Evolutionary conservation across 2,797 vertebrate genomes (phyloP).

Genomic region (Coendou prehensilis): DNA sequence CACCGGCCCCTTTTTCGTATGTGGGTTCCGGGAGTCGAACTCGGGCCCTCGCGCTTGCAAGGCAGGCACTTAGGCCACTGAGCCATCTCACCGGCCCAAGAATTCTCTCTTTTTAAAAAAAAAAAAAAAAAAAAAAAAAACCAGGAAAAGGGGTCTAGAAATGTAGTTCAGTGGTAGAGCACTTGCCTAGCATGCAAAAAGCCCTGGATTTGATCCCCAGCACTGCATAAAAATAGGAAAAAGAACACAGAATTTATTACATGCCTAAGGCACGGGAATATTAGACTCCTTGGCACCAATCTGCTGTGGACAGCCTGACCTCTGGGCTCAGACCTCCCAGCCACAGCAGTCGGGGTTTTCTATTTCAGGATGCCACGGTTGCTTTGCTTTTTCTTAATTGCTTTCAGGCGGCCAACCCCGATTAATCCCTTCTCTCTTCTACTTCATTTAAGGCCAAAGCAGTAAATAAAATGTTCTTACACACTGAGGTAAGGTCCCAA

Average conservation of each 20-base stretch:
- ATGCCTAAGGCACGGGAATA: neutral
- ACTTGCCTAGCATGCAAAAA: neutral
- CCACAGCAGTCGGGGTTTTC: constrained; percentile 18
- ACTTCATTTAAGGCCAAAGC: neutral
- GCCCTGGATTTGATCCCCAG: neutral
- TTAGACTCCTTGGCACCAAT: neutral
- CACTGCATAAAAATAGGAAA: neutral
- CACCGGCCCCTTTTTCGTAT: no score
- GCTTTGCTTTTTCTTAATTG: constrained; percentile 40
- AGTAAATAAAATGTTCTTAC: constrained; percentile 22
- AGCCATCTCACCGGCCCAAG: no score
- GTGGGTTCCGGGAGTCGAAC: no score
- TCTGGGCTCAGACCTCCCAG: neutral
- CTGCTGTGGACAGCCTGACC: neutral
- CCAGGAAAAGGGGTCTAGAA: neutral
- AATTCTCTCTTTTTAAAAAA: neutral
- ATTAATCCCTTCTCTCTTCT: constrained; percentile 12
- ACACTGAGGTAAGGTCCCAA: neutral
- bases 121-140: no score
- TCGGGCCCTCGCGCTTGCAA: no score
- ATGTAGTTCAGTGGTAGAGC: neutral
- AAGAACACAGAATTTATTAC: neutral
- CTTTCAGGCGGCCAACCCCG: neutral
- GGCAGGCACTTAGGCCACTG: no score
- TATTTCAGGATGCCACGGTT: neutral